Conservation (phyloP, 2,888 invertebrate species). For the Heliconius hortense region DNA sequence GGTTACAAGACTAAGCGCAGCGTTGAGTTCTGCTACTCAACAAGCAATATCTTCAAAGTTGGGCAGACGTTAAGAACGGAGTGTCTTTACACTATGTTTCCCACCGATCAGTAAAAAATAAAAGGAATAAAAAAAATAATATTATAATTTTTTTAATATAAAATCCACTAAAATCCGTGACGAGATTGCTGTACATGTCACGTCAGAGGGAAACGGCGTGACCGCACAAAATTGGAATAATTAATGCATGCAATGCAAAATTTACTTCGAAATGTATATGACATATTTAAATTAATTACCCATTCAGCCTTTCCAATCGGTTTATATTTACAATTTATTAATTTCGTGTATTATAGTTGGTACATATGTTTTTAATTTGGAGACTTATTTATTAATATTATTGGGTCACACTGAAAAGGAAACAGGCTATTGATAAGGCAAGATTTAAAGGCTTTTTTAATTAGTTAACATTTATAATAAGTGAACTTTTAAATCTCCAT, state of each 20-base stretch:
- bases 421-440: too few relatives aligned
- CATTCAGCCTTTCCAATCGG: not conserved
- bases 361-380: not conserved
- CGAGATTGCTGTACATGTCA: not conserved
- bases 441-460: too few relatives aligned
- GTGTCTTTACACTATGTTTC: not conserved
- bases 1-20: not conserved
- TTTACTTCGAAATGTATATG: conserved; percentile 17
- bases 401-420: too few relatives aligned
- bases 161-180: not conserved
- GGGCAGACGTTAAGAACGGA: not conserved
- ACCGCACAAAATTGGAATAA: conserved; percentile 21
- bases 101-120: not conserved
- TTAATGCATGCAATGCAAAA: conserved; percentile 13
- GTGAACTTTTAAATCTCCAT: too few relatives aligned
- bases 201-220: not conserved
- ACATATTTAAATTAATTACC: conserved; percentile 18
- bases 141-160: not conserved
- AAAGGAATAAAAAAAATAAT: not conserved
- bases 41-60: not conserved
- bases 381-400: not conserved
- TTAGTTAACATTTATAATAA: too few relatives aligned
- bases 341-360: not conserved
- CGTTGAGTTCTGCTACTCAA: not conserved
- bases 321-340: conserved; percentile 1